Evolutionary conservation across 1,140 invertebrate genomes (phyloP), one percentile per base, ranked within the genome.

Genomic region (Nephila pilipes): DNA sequence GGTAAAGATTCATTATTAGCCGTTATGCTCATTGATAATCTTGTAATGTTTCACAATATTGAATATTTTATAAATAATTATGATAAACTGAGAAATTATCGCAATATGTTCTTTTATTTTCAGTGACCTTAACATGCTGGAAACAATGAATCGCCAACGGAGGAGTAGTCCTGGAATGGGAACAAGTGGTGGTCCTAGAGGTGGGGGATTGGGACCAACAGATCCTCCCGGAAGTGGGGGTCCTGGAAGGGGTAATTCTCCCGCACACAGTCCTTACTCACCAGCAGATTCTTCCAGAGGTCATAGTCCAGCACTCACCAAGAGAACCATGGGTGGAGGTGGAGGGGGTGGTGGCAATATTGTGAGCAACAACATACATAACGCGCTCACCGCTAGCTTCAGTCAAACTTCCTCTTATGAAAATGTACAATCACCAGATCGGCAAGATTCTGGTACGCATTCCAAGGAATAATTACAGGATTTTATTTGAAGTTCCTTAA

Each of bases 151-250:
- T 25, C 75, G 81, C 2, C 83, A 55, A 10, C 29, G 81, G 12
- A 55, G 91, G 29, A 87, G 91, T 38, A 93, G 91, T 57, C 92
- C 92, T n/a, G 85, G 92, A 18, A 88, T 93, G 92, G 92, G 92
- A 6, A 89, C 85, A 22, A 79, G 92, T 8, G 92, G 92, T 25
- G 85, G 92, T 0, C 75, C 83, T 0, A 58, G 92, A 20, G 92
- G 85, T 5, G 90, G 83, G 2, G 90, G 83, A 46, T 29, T 87
- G 14, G 92, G 38, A 4, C 80, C 25, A 32, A 83, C 16, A 29
- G 79, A 32, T 20, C 80, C 92, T 29, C 57, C 85, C 10, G 92
- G 87, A 4, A 38, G 92, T 38, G 75, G 85, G 6, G 85, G 87
- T 36, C 63, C 63, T 14, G 87, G 92, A 29, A 83, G 69, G 25